Percentiles rank a stretch among this genome's conserved stretches.
Conservation (phyloP, 2,888 invertebrate genomes). For the Epistrophella euchroma region DNA sequence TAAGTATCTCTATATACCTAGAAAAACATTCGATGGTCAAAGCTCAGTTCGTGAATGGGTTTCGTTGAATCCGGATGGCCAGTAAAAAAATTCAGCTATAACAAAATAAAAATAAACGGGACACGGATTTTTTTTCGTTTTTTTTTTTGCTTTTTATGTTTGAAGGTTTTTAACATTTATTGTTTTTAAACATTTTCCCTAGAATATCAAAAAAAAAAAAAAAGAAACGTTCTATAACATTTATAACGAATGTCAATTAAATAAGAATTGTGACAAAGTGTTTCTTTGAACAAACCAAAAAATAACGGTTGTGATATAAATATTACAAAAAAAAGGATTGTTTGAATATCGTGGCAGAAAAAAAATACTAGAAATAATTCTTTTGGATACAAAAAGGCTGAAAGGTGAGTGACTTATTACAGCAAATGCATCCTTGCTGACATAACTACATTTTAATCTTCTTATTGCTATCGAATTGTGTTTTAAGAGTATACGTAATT, state of each 20-base stretch:
- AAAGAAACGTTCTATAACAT: background rate
- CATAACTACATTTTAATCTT: background rate
- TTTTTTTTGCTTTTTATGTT: constrained; percentile 40
- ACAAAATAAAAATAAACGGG: constrained; percentile 42
- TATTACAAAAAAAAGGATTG: background rate
- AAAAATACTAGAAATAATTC: background rate
- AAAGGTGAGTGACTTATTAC: constrained; percentile 30
- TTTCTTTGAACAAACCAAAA: background rate
- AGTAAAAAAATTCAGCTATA: constrained; percentile 59
- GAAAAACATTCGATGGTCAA: constrained; percentile 79
- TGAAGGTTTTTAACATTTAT: constrained; percentile 6
- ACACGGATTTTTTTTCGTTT: constrained; percentile 51
- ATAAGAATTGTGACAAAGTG: constrained; percentile 39
- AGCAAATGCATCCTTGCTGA: background rate
- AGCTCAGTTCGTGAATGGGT: constrained; percentile 83
- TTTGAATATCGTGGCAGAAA: background rate
- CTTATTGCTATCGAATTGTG: background rate
- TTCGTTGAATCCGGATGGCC: constrained; percentile 83
- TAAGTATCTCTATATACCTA: constrained; percentile 80
- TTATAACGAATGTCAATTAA: constrained; percentile 42
- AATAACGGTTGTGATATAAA: constrained; percentile 32
- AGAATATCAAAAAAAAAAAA: background rate
- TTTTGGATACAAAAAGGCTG: constrained; percentile 13
- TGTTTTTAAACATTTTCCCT: background rate
- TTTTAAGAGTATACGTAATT: background rate